phyloP scores from a whole-genome alignment of 2,113 vertebrate species.

The Ibidorhyncha struthersii region DNA sequence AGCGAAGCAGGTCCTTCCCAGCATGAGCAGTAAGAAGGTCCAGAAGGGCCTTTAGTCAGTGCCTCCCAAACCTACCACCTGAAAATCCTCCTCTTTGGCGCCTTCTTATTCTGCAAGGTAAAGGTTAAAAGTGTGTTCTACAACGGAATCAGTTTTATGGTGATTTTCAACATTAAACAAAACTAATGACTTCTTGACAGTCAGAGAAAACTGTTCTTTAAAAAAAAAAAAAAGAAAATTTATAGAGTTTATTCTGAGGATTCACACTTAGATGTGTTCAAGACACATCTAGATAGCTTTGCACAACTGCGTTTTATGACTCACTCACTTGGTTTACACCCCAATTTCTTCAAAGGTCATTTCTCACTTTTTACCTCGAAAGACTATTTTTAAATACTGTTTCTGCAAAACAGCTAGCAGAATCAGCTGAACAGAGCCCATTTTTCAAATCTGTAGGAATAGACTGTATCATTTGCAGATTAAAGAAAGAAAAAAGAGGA shows the following conservation, averaged over 20 bases:
- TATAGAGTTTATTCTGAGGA: neutral
- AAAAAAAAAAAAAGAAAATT: neutral
- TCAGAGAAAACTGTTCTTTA: neutral
- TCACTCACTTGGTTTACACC: neutral
- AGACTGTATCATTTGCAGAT: neutral
- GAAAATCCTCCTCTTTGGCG: neutral
- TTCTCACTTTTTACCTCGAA: neutral
- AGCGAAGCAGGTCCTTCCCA: neutral
- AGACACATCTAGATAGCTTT: neutral
- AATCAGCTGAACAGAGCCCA: neutral
- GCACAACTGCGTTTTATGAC: neutral
- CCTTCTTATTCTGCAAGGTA: neutral
- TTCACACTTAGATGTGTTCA: neutral
- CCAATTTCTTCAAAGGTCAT: neutral
- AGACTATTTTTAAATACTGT: neutral
- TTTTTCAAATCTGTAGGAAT: neutral
- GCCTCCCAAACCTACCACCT: neutral
- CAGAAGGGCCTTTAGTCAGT: neutral
- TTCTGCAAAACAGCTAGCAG: neutral
- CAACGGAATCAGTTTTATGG: accelerated
- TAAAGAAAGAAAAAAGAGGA: neutral
- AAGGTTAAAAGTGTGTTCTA: neutral
- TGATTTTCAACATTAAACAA: neutral
- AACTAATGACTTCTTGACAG: neutral
- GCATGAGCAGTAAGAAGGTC: neutral